Evolutionary conservation across 2,888 invertebrate genomes (phyloP).

Genomic region (Acronicta leporina): DNA sequence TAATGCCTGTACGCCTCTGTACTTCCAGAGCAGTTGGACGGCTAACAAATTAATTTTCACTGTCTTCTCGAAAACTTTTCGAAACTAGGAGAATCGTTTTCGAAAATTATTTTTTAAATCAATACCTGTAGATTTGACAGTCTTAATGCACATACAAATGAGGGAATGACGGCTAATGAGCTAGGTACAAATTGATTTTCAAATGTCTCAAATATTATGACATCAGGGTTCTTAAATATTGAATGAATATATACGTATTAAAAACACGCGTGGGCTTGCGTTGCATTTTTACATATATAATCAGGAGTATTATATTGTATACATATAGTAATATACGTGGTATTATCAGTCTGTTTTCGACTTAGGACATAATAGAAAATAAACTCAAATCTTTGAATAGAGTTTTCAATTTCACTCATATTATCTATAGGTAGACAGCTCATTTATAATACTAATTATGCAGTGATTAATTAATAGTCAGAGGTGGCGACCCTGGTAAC

Average conservation of each 20-base stretch:
- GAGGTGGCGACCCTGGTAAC: constrained; percentile 29
- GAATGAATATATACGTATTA: no score
- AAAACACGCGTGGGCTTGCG: no score
- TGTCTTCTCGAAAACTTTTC: neutral
- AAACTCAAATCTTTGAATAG: neutral
- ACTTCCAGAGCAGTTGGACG: constrained; percentile 1
- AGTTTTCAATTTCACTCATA: neutral
- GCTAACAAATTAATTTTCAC: neutral
- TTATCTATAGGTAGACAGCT: constrained; percentile 19
- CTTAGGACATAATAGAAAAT: neutral
- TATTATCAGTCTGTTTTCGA: no score
- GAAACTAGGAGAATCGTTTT: neutral
- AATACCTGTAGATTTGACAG: neutral
- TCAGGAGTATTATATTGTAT: no score
- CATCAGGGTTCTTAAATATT: no score
- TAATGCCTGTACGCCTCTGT: constrained; percentile 7
- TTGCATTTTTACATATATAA: no score
- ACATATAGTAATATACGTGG: no score
- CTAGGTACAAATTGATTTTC: no score
- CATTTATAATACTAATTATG: constrained; percentile 16
- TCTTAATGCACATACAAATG: neutral
- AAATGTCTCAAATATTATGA: no score
- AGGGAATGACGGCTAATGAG: no score
- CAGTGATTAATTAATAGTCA: constrained; percentile 19
- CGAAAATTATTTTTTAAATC: neutral